Percentiles rank a stretch among this genome's conserved stretches.
These are phyloP conservation scores for Drosophila stalkeri DNA, from an alignment of 2,888 invertebrate species.

Conservation along the genomic window DNA sequence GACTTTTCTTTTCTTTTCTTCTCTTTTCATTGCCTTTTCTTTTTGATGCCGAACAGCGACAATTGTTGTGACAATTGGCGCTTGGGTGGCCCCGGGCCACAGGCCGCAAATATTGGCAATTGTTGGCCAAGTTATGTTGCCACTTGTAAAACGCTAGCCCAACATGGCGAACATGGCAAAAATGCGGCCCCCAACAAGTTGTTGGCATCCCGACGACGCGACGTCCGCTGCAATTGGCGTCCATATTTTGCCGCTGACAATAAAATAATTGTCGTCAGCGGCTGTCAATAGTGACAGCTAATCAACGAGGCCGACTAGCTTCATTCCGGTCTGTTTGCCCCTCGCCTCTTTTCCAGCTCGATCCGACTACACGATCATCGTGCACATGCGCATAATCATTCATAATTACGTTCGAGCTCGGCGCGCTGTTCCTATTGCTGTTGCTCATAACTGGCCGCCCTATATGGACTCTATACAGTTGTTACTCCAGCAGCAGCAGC, in stretches of 20 bases:
- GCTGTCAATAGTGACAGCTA: constrained; percentile 79
- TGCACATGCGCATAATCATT: constrained; percentile 74
- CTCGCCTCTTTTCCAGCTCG: not conserved
- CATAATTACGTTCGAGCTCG: constrained; percentile 63
- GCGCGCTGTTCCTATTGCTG: constrained; percentile 22
- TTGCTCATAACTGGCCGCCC: constrained; percentile 55
- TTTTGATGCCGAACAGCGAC: constrained; percentile 25
- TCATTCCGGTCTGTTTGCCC: constrained; percentile 6
- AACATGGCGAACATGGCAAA: constrained; percentile 59
- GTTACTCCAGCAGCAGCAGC: constrained; percentile 28
- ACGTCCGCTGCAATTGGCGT: constrained; percentile 39
- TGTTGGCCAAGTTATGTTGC: constrained; percentile 62
- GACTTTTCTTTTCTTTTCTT: constrained; percentile 23
- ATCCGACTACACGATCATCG: constrained; percentile 50
- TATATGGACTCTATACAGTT: constrained; percentile 56
- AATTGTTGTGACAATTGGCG: constrained; percentile 67
- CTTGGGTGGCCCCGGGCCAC: constrained; percentile 65
- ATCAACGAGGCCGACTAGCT: constrained; percentile 54
- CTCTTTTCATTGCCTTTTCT: too few relatives aligned
- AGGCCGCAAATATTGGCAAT: constrained; percentile 11
- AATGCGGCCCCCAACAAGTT: constrained; percentile 67
- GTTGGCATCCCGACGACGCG: constrained; percentile 61
- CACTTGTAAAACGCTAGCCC: constrained; percentile 76
- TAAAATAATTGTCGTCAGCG: constrained; percentile 54
- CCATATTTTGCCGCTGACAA: constrained; percentile 42